Base-by-base conservation (phyloP, 2,888 invertebrate genomes). In the Apodemia zela region DNA sequence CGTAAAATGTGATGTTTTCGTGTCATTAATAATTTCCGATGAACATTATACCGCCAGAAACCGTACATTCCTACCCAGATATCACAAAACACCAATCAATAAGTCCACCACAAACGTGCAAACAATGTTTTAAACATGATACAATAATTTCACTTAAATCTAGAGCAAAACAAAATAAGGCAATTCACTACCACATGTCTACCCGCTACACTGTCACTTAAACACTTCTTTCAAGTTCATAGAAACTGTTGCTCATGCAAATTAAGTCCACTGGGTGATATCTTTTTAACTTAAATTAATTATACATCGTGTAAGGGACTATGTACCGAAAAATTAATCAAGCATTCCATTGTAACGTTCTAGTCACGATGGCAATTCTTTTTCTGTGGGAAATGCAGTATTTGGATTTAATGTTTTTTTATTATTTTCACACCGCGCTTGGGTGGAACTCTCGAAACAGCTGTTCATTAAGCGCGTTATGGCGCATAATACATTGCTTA, bases 81-180 rank as follows among this genome's bases (percentile, higher is more conserved):
- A 57, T 54, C 51, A 54, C 54, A 29, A 7, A 15, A 45, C 25
- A 29, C 54, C 54, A 57, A 57, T 57, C 54, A 25, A 29, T 29
- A 25, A 2, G 54, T 45, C n/a, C 54, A 25, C 54, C 54, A 25
- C 54, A 54, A 54, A 54, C 54, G 25, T 15, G n/a, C 54, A 57
- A 57, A 57, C 54, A 57, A 57, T 57, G 54, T 59, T 77, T 75
- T 72, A 82, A 84, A 84, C 80, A 82, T 73, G 81, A 79, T 80
- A 83, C 84, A 83, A 80, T 85, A 85, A 84, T 80, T 78, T 82
- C 66, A 77, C 85, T 86, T 87, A 88, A 11, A 68, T 72, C 84
- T 88, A 89, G 70, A 83, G 87, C 87, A 86, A 89, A 86, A 88
- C 85, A 87, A 87, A 84, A 84, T 89, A 90, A 90, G 89, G 89